Percentiles rank a stretch among this genome's conserved stretches.
Evolutionary conservation across 2,888 invertebrate species (phyloP).

Genomic region (Andrena fulva): DNA sequence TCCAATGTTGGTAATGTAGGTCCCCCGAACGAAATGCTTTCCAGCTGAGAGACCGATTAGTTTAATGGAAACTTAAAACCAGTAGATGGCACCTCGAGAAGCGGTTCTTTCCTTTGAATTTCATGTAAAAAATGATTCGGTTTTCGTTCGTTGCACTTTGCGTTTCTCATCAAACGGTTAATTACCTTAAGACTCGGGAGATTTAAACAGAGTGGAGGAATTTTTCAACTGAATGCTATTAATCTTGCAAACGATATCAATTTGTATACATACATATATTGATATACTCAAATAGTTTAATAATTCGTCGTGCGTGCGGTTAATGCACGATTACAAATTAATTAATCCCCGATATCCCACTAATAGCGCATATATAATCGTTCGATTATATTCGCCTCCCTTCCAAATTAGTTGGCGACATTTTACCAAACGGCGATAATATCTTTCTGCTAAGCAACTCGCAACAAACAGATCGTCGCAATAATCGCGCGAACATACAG

Average conservation of each 20-base stretch:
- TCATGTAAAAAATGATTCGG: background rate
- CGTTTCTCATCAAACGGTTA: background rate
- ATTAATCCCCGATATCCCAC: conserved; percentile 61
- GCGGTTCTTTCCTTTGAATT: conserved; percentile 1
- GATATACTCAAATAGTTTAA: conserved; percentile 11
- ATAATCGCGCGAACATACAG: background rate
- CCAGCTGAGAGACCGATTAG: conserved; percentile 14
- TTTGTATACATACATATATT: too few relatives aligned
- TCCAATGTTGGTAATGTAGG: conserved; percentile 68
- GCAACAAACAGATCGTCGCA: background rate
- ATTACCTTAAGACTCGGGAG: background rate
- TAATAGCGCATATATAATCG: background rate
- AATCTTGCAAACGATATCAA: background rate
- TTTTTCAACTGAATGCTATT: background rate
- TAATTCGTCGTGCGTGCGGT: conserved; percentile 34
- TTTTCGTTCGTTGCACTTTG: background rate
- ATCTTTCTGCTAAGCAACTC: too few relatives aligned
- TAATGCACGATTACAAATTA: conserved; percentile 67
- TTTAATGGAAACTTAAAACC: conserved; percentile 5
- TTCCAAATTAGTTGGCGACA: background rate
- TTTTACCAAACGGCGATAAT: conserved; percentile 4
- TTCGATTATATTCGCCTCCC: background rate
- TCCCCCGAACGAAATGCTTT: conserved; percentile 56
- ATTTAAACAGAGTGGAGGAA: background rate
- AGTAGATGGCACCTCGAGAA: conserved; percentile 53